These are phyloP conservation scores for Scolopax rusticola DNA, from an alignment of 2,797 vertebrate species.

Conservation along the genomic window DNA sequence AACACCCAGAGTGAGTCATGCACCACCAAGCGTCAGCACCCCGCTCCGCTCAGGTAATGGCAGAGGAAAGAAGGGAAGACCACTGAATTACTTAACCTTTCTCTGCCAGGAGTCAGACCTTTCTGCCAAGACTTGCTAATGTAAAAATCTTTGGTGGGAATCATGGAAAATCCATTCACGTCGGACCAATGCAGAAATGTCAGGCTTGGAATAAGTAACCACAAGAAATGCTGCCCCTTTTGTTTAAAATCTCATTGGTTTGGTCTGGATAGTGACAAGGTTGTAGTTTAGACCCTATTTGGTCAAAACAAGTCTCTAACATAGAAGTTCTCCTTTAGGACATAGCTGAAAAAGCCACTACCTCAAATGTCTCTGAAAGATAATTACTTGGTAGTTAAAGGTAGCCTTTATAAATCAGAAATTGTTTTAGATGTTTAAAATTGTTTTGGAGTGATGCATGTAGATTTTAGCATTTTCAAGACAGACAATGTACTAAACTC, in stretches of 20 bases:
- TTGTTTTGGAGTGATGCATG: background rate
- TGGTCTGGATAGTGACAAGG: background rate
- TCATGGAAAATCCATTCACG: rapidly evolving
- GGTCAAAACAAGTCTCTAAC: background rate
- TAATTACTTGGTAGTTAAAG: background rate
- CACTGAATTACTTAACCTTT: background rate
- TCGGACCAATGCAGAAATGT: background rate
- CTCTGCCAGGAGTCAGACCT: background rate
- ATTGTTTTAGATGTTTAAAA: background rate
- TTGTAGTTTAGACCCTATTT: background rate
- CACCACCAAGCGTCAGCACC: slow-evolving; percentile 76
- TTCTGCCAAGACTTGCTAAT: background rate
- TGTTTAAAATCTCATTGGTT: background rate
- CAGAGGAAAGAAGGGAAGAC: background rate
- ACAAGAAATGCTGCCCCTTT: background rate
- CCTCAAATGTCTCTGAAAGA: background rate
- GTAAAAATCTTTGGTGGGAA: background rate
- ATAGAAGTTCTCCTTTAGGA: background rate
- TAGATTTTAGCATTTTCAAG: background rate
- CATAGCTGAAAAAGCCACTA: background rate
- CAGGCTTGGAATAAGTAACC: background rate
- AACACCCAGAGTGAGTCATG: slow-evolving; percentile 41
- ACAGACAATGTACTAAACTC: background rate
- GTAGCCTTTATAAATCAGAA: background rate
- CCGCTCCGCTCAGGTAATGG: slow-evolving; percentile 75